Conservation (phyloP, 2,797 vertebrate genomes). For the Sternotherus odoratus region DNA sequence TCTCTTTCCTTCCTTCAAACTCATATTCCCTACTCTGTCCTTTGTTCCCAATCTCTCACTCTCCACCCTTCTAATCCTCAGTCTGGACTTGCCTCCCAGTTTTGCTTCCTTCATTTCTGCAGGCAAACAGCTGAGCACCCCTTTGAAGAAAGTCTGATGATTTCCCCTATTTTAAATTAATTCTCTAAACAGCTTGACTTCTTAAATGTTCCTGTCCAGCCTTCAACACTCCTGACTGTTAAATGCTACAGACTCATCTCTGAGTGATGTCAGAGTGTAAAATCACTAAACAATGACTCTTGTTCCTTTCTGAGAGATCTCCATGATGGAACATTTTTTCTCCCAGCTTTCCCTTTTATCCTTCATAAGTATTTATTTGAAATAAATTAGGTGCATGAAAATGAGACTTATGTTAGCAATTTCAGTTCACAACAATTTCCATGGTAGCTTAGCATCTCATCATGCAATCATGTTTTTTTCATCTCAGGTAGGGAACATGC, state of each 20-base stretch:
- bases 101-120: neutral
- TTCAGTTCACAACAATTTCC: neutral
- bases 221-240: neutral
- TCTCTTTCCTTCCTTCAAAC: neutral
- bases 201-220: neutral
- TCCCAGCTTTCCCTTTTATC: neutral
- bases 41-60: neutral
- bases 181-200: neutral
- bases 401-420: neutral
- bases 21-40: neutral
- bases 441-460: neutral
- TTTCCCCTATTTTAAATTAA: neutral
- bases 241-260: neutral
- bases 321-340: neutral
- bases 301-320: neutral
- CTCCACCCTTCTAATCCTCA: neutral
- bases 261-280: too few species aligned
- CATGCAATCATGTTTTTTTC: neutral
- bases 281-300: neutral
- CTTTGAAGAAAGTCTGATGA: neutral
- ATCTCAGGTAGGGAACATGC: neutral
- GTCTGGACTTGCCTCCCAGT: neutral
- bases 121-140: neutral
- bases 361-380: neutral
- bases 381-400: neutral